phyloP scores from a whole-genome alignment of 2,888 invertebrate species.

The Rhingia campestris region DNA sequence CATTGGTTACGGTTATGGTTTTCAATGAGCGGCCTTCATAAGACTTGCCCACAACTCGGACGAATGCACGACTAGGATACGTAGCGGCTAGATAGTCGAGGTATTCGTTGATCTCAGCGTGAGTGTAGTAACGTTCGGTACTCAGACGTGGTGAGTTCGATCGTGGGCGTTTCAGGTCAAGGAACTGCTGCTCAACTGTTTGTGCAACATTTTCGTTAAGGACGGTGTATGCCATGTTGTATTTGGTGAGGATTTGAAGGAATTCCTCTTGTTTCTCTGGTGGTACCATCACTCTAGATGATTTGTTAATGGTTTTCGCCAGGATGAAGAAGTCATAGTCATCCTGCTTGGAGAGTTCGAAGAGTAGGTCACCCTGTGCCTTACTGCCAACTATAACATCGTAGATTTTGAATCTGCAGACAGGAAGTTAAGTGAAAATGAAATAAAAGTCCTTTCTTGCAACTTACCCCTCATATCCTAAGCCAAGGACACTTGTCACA shows the following conservation, averaged over 20 bases:
- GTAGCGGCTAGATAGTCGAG: slow-evolving; percentile 82
- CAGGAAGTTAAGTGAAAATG: not conserved
- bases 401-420: slow-evolving; percentile 78
- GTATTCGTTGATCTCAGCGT: slow-evolving; percentile 83
- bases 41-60: slow-evolving; percentile 85
- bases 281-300: slow-evolving; percentile 77
- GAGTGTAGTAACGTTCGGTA: slow-evolving; percentile 78
- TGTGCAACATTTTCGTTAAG: slow-evolving; percentile 77
- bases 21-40: slow-evolving; percentile 85
- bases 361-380: slow-evolving; percentile 75
- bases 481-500: slow-evolving; percentile 45
- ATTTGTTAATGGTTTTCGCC: slow-evolving; percentile 71
- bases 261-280: slow-evolving; percentile 76
- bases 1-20: slow-evolving; percentile 83
- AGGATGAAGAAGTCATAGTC: slow-evolving; percentile 78
- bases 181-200: slow-evolving; percentile 76
- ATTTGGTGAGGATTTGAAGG: slow-evolving; percentile 65
- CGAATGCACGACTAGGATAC: slow-evolving; percentile 84
- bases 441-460: too few species aligned
- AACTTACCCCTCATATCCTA: slow-evolving; percentile 75
- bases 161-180: slow-evolving; percentile 73
- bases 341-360: slow-evolving; percentile 72
- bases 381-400: slow-evolving; percentile 73
- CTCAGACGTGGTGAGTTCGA: slow-evolving; percentile 71
- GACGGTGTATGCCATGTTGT: slow-evolving; percentile 71